These are phyloP conservation scores for Neoarius graeffei DNA, from an alignment of 2,113 vertebrate species.

Conservation along the genomic window DNA sequence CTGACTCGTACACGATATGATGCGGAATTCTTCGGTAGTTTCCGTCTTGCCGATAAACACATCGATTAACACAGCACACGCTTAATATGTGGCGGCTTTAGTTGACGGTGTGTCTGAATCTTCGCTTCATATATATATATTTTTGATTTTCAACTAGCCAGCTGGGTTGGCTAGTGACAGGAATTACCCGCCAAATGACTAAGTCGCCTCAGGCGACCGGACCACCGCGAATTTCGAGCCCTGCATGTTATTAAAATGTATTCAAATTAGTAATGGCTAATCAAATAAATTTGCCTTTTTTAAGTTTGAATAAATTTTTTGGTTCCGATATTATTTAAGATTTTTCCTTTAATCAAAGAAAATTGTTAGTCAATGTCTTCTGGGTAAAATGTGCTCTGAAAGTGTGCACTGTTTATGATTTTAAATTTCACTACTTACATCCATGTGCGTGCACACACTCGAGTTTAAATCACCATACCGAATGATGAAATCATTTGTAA, in stretches of 20 bases:
- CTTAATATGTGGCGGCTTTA: too few species aligned
- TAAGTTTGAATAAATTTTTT: not conserved
- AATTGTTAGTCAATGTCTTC: not conserved
- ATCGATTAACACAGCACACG: too few species aligned
- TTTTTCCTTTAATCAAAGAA: not conserved
- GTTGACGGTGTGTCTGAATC: too few species aligned
- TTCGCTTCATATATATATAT: too few species aligned
- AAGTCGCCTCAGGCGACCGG: too few species aligned
- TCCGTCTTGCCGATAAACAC: too few species aligned
- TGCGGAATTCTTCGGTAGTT: too few species aligned
- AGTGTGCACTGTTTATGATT: not conserved
- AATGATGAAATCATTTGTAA: slow-evolving; percentile 5
- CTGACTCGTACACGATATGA: too few species aligned
- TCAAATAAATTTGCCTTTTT: not conserved
- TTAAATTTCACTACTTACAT: not conserved
- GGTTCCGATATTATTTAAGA: not conserved
- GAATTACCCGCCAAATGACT: too few species aligned
- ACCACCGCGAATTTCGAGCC: too few species aligned
- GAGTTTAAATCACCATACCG: not conserved
- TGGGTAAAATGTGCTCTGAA: not conserved
- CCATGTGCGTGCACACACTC: not conserved
- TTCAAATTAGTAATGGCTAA: not conserved
- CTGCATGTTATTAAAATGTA: not conserved
- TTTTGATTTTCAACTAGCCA: too few species aligned
- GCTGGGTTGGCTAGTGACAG: too few species aligned